Evolutionary conservation across 2,113 vertebrate species (phyloP).

Genomic region (Nothocercus nigrocapillus): DNA sequence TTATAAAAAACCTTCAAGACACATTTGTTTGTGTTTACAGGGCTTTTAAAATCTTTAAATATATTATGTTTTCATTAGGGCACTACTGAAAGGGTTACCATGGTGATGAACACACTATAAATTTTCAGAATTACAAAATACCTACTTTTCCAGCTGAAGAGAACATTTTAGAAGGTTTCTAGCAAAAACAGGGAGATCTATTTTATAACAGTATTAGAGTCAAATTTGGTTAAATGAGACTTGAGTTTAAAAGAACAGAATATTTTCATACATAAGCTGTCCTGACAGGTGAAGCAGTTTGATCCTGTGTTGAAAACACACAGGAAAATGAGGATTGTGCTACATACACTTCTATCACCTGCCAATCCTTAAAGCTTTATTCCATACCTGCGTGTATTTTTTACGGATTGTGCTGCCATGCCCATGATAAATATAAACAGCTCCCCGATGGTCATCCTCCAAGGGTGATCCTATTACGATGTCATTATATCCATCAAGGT

Average conservation of each 20-base stretch:
- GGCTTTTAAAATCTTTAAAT: not conserved
- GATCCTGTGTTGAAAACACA: not conserved
- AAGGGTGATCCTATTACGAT: slow-evolving; percentile 92
- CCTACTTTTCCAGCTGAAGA: not conserved
- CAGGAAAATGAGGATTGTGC: not conserved
- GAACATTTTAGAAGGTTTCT: not conserved
- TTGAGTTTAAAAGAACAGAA: not conserved
- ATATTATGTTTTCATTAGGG: not conserved
- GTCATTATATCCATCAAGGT: slow-evolving; percentile 92
- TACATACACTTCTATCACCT: not conserved
- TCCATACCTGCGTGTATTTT: slow-evolving; percentile 87
- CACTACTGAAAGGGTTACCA: not conserved
- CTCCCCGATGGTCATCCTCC: slow-evolving; percentile 92
- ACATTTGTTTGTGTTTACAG: not conserved
- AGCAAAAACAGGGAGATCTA: not conserved
- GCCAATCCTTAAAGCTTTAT: not conserved
- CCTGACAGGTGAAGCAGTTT: not conserved
- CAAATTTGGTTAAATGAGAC: not conserved
- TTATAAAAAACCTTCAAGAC: not conserved
- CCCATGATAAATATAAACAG: slow-evolving; percentile 94
- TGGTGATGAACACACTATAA: not conserved
- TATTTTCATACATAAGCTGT: not conserved
- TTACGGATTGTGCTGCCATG: slow-evolving; percentile 80
- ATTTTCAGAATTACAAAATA: slow-evolving; percentile 5
- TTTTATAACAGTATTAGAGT: not conserved